Evolutionary conservation across 2,113 vertebrate genomes (phyloP), one percentile per base, ranked within the genome.

Genomic region (Porphyrio hochstetteri): DNA sequence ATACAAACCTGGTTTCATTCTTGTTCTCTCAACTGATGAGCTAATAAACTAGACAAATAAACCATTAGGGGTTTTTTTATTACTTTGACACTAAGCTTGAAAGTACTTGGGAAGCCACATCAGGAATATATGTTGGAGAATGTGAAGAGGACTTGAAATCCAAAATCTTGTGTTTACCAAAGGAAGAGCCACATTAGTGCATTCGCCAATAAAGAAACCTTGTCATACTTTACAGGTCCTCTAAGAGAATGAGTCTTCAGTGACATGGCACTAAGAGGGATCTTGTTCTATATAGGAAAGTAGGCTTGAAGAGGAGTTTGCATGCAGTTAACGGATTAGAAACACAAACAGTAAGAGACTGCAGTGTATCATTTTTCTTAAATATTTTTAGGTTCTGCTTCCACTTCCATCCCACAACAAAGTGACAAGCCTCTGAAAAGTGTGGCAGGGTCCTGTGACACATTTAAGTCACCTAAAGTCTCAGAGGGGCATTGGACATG

Each of bases 381-480:
- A 88, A 52, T 0, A 4, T 31, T 86, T 93, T 93, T 42, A 81
- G 52, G 31, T 92, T 76, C 64, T 94, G 14, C 57, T 40, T 87
- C 77, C 31, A 7, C 11, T 86, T 84, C 61, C 20, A 72, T 40
- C 59, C 55, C 35, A 55, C 29, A 40, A 15, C 0, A 7, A 86
- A 85, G 36, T 7, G 6, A 80, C 65, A 91, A 79, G 29, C 20
- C 29, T 93, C 40, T 35, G 63, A 91, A 76, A 74, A 93, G 70
- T 92, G 33, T 56, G 50, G 11, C 83, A 87, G 40, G 31, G 48
- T 72, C 31, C 83, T 79, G 33, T 83, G 82, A 82, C 82, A 87
- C 5, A 64, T 85, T 92, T 72, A 89, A 92, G 57, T 77, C 91
- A 91, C 59, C 44, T 80, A 8, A 92, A 89, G 31, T 87, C 93